A percentile compares a stretch with the other conserved stretches of the same genome.
These are phyloP conservation scores for Pholis gunnellus DNA, from an alignment of 2,113 vertebrate species.

Conservation along the genomic window DNA sequence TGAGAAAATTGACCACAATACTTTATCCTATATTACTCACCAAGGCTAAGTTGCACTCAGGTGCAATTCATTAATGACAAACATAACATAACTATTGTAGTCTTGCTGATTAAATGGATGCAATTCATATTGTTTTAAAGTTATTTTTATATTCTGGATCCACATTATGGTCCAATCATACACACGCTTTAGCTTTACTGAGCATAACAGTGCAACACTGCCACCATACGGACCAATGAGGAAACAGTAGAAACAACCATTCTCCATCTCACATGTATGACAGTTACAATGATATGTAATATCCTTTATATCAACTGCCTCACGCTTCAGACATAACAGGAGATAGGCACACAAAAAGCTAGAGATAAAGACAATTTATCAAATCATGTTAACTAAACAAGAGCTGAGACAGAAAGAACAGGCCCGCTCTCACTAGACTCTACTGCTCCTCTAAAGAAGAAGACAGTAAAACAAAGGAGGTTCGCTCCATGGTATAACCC, in stretches of 20 bases:
- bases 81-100: rapidly evolving
- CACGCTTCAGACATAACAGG: not conserved
- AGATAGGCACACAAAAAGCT: not conserved
- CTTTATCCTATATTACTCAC: not conserved
- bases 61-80: not conserved
- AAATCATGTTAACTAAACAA: not conserved
- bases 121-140: not conserved
- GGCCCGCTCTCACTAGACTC: too few relatives aligned
- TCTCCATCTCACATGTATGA: not conserved
- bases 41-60: not conserved
- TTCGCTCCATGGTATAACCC: too few relatives aligned
- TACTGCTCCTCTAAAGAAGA: too few relatives aligned
- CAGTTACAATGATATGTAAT: not conserved
- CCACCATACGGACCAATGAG: slow-evolving; percentile 42
- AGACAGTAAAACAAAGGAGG: too few relatives aligned
- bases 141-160: not conserved
- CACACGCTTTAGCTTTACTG: not conserved
- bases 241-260: not conserved
- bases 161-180: not conserved
- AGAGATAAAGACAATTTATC: not conserved
- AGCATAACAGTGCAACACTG: slow-evolving; percentile 41
- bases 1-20: not conserved
- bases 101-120: not conserved
- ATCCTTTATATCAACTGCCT: not conserved
- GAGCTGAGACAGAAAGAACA: too few relatives aligned